Evolutionary conservation across 1,140 invertebrate genomes (phyloP).

Genomic region (Trichonephila clavipes): DNA sequence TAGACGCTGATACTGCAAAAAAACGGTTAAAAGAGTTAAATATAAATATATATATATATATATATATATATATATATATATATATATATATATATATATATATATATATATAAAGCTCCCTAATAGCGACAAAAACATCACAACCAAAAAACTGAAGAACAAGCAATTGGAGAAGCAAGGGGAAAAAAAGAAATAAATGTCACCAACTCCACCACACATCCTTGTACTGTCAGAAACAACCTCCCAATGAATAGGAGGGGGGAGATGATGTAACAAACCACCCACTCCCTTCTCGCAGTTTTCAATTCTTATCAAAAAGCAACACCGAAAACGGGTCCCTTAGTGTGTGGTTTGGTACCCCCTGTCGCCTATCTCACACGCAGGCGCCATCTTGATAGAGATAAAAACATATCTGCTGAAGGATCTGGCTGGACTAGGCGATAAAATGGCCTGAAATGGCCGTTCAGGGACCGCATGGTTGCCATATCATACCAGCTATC

Average conservation of each 20-base stretch:
- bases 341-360: slow-evolving; percentile 65
- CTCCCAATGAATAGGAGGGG: neutral
- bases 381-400: slow-evolving; percentile 73
- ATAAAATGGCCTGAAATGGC: slow-evolving; percentile 67
- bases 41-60: neutral
- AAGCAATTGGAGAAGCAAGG: neutral
- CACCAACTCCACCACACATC: neutral
- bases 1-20: neutral
- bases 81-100: neutral
- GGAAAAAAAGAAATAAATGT: neutral
- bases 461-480: slow-evolving; percentile 62
- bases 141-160: neutral
- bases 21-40: neutral
- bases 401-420: slow-evolving; percentile 65
- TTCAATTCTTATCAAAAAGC: slow-evolving; percentile 73
- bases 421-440: slow-evolving; percentile 69
- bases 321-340: slow-evolving; percentile 55
- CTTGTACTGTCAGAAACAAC: neutral
- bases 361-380: slow-evolving; percentile 59
- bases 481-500: neutral
- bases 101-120: neutral
- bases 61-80: neutral
- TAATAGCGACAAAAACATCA: slow-evolving; percentile 18
- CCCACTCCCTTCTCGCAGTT: neutral
- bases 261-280: slow-evolving; percentile 17